Evolutionary conservation across 2,888 invertebrate species (phyloP), one percentile per base, ranked within the genome.

Genomic region (Fragum whitleyi): DNA sequence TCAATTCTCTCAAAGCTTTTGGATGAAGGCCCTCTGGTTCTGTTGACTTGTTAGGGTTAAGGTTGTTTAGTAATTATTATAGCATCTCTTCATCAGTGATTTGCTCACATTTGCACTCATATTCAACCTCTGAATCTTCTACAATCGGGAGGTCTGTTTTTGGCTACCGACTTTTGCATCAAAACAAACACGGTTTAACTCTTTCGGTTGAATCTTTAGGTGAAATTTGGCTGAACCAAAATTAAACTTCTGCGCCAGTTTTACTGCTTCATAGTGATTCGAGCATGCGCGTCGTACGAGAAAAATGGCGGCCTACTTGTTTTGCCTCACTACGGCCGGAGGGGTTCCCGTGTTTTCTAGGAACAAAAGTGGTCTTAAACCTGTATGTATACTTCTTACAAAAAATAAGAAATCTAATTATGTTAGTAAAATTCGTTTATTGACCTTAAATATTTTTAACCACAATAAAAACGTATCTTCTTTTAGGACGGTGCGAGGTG

Each of bases 321-420:
- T 97, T 93, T 97, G 97, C 89, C 95, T 98, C 79, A 97, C 97
- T 67, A 96, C 97, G 74, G 96, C 96, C 87, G 97, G 97, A 86
- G 98, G 98, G 9, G 95, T 98, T 28, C 98, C 98, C 19, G 95
- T 98, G 92, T 97, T 98, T 95, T 96, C 96, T 0, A 95, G 97
- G 85, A 97, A 96, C 94, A 96, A 96, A 89, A 97, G 97, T 39
- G 96, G 96, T 90, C 95, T 96, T 87, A 97, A 97, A 80, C 89
- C 93, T 32, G 94, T 94, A 90, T 90, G 91, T 51, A 36, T 21
- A 55, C 11, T 23, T 2, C 0, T 9, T 26, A 1, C 23, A 28
- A 26, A 59, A 26, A 26, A 28, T 59, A 3, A 6, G 32, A 47
- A 47, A 14, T 19, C 47, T 47, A 9, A 3, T 9, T 47, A 9